Evolutionary conservation across 1,140 invertebrate genomes (phyloP).

Genomic region (Pogonognathellus flavescens): DNA sequence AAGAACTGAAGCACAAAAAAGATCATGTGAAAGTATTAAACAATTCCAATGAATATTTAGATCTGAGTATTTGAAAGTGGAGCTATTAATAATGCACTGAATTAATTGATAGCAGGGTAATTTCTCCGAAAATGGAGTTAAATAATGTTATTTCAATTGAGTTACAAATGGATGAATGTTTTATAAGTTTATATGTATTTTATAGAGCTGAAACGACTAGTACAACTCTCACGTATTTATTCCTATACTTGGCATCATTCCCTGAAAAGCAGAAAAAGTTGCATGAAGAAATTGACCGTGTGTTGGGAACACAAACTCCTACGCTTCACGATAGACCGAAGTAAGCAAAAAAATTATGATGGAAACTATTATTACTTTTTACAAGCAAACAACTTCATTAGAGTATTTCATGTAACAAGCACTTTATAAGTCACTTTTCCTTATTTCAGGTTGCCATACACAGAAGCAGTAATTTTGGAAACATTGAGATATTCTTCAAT

Average conservation of each 20-base stretch:
- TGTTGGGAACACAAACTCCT: constrained; percentile 15
- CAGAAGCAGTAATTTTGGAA: constrained; percentile 82
- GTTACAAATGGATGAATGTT: too few species aligned
- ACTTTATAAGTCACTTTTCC: not conserved
- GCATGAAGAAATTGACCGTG: constrained; percentile 52
- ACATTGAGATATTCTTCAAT: constrained; percentile 83
- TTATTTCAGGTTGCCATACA: constrained; percentile 79
- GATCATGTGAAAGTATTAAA: too few species aligned
- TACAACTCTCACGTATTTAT: constrained; percentile 66
- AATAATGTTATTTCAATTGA: too few species aligned
- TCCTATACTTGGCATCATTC: constrained; percentile 49
- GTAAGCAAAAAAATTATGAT: not conserved
- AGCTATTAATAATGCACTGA: too few species aligned
- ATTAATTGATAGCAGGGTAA: not conserved
- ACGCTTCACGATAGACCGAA: constrained; percentile 6
- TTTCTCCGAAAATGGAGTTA: too few species aligned
- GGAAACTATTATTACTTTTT: not conserved
- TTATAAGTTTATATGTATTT: too few species aligned
- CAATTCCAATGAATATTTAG: too few species aligned
- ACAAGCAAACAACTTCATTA: constrained; percentile 68
- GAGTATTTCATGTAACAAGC: not conserved
- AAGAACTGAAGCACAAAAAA: too few species aligned
- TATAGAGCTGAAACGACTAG: constrained; percentile 71
- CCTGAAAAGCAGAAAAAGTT: constrained; percentile 39
- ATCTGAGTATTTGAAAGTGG: too few species aligned